phyloP scores from a whole-genome alignment of 2,113 vertebrate species.

The Holacanthus passer region DNA sequence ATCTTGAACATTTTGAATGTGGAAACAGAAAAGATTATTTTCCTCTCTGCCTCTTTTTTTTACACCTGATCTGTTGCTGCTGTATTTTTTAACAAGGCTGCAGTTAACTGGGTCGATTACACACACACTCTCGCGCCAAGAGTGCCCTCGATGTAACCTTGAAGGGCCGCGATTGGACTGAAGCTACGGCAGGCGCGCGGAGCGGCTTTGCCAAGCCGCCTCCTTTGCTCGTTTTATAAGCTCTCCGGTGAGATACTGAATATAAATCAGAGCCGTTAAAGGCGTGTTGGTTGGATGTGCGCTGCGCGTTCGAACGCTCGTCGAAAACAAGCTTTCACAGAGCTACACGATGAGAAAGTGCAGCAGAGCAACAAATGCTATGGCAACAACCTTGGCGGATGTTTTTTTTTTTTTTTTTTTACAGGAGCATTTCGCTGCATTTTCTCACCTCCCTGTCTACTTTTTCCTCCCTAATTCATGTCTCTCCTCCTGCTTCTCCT shows the following conservation, averaged over 20 bases:
- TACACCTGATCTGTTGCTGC: background rate
- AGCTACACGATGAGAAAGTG: constrained; percentile 16
- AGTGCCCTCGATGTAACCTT: constrained; percentile 55
- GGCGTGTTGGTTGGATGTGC: constrained; percentile 5
- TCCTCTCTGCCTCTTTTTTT: background rate
- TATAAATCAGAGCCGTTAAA: constrained; percentile 38
- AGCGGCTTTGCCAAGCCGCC: constrained; percentile 38
- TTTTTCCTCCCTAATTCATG: constrained; percentile 33
- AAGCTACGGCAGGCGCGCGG: constrained; percentile 15
- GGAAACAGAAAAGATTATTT: background rate
- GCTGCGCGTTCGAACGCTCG: background rate
- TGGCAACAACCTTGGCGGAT: constrained; percentile 65
- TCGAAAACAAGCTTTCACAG: background rate
- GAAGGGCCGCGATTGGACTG: constrained; percentile 30
- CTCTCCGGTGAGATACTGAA: constrained; percentile 5
- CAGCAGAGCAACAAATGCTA: constrained; percentile 55
- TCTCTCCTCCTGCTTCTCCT: constrained; percentile 50
- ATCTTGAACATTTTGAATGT: background rate
- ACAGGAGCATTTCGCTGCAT: constrained; percentile 10
- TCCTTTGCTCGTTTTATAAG: constrained; percentile 21
- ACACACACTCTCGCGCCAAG: background rate
- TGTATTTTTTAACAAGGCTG: constrained; percentile 26
- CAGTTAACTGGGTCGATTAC: constrained; percentile 31
- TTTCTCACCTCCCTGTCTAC: constrained; percentile 25
- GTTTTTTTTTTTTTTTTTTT: constrained; percentile 8